Evolutionary conservation across 2,888 invertebrate species (phyloP).

Genomic region (Trisateles emortualis): DNA sequence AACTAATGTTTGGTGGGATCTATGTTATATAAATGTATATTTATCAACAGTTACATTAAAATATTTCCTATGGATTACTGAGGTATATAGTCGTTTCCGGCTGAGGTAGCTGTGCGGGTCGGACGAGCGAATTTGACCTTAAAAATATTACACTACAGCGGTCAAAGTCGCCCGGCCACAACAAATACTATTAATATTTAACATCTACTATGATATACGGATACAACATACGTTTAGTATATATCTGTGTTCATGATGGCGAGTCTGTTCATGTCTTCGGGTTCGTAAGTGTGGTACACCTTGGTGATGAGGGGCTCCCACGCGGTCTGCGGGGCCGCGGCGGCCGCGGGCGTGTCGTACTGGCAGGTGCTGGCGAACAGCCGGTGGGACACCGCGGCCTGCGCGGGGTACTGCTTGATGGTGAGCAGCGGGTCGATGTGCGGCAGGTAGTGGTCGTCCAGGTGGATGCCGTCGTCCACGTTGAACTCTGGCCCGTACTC

Average conservation of each 20-base stretch:
- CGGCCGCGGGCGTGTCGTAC: constrained; percentile 4
- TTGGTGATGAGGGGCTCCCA: constrained; percentile 71
- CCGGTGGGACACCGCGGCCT: neutral
- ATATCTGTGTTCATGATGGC: constrained; percentile 67
- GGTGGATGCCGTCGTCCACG: constrained; percentile 51
- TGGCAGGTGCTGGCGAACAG: neutral
- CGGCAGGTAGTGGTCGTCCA: constrained; percentile 69
- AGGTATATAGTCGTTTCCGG: constrained; percentile 78
- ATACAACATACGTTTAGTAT: constrained; percentile 42
- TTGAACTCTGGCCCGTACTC: constrained; percentile 77
- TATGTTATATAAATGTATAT: constrained; percentile 72
- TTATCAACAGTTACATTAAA: constrained; percentile 73
- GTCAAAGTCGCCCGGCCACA: constrained; percentile 43
- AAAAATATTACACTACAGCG: constrained; percentile 11
- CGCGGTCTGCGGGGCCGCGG: constrained; percentile 1
- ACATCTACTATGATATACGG: constrained; percentile 40
- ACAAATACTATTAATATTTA: constrained; percentile 54
- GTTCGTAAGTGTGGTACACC: constrained; percentile 56
- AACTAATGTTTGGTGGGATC: constrained; percentile 84
- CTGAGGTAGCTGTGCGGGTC: constrained; percentile 73
- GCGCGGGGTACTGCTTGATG: constrained; percentile 37
- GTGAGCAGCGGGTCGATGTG: constrained; percentile 78
- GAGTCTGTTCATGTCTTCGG: constrained; percentile 52
- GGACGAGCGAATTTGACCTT: constrained; percentile 25
- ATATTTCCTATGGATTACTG: constrained; percentile 81